Evolutionary conservation across 2,113 vertebrate genomes (phyloP).

Genomic region (Chloroceryle aenea): DNA sequence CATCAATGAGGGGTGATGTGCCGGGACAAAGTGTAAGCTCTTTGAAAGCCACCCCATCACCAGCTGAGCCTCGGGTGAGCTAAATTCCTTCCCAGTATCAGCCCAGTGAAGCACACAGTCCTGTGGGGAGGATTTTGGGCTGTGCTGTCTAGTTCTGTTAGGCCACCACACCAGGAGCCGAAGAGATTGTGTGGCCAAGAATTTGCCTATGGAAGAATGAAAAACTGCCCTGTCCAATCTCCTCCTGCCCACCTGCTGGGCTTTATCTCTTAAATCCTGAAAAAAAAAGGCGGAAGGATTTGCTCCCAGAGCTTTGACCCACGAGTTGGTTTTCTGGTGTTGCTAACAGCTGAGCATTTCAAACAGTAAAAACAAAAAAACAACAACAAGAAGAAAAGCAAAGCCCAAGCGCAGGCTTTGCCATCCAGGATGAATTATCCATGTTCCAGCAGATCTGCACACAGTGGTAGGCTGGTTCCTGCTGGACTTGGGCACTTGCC

Average conservation of each 20-base stretch:
- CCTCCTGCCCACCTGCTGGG: slow-evolving; percentile 29
- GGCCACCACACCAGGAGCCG: not conserved
- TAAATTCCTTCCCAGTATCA: not conserved
- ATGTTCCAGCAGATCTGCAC: not conserved
- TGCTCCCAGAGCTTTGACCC: not conserved
- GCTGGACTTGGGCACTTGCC: slow-evolving; percentile 31
- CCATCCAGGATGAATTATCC: not conserved
- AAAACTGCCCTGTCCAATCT: not conserved
- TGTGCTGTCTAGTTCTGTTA: not conserved
- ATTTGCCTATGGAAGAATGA: slow-evolving; percentile 32
- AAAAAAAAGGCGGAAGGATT: not conserved
- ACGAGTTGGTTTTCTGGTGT: not conserved
- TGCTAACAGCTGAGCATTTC: not conserved
- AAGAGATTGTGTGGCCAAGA: not conserved
- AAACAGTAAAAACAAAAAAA: not conserved
- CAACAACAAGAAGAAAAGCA: not conserved
- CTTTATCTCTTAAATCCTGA: not conserved
- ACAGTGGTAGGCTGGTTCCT: not conserved
- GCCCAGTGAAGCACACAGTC: not conserved
- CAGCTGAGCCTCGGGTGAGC: not conserved
- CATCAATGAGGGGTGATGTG: not conserved
- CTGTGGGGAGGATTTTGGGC: not conserved
- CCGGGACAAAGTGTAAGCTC: not conserved
- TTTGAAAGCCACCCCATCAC: not conserved
- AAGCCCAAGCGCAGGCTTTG: not conserved